These are phyloP conservation scores for Xanthia icteritia DNA, from an alignment of 2,888 invertebrate genomes.

Conservation along the genomic window DNA sequence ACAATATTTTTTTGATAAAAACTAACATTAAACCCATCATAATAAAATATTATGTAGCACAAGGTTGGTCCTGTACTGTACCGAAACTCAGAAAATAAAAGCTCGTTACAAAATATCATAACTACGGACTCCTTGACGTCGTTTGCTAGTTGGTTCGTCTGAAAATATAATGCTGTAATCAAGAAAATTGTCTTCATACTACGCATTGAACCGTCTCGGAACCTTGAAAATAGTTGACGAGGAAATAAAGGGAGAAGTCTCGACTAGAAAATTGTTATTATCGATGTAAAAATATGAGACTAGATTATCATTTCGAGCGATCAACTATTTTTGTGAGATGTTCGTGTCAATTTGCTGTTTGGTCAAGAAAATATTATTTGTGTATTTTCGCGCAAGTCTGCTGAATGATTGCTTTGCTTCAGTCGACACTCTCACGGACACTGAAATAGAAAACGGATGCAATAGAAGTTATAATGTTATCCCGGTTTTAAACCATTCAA, in stretches of 20 bases:
- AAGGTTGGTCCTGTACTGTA: slow-evolving; percentile 6
- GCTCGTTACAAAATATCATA: slow-evolving; percentile 14
- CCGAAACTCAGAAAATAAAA: slow-evolving; percentile 1
- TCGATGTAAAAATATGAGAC: not conserved
- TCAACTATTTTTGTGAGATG: too few relatives aligned
- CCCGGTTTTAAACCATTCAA: not conserved
- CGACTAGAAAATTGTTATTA: not conserved
- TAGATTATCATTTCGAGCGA: not conserved
- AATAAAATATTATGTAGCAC: slow-evolving; percentile 9
- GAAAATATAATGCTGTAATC: slow-evolving; percentile 46
- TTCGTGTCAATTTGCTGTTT: not conserved
- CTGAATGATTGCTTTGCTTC: not conserved
- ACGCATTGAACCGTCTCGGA: slow-evolving; percentile 13
- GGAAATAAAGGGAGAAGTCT: not conserved
- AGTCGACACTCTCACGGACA: too few relatives aligned
- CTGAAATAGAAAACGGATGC: not conserved
- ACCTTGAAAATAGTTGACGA: slow-evolving; percentile 41
- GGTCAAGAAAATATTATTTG: not conserved
- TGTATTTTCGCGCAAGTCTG: not conserved
- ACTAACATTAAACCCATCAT: not conserved
- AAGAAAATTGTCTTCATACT: slow-evolving; percentile 49
- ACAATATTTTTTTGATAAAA: not conserved
- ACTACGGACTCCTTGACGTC: slow-evolving; percentile 39
- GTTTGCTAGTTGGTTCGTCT: slow-evolving; percentile 7
- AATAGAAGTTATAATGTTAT: not conserved